These are phyloP conservation scores for Periphyllus acericola DNA, from an alignment of 2,888 invertebrate species.

Conservation along the genomic window DNA sequence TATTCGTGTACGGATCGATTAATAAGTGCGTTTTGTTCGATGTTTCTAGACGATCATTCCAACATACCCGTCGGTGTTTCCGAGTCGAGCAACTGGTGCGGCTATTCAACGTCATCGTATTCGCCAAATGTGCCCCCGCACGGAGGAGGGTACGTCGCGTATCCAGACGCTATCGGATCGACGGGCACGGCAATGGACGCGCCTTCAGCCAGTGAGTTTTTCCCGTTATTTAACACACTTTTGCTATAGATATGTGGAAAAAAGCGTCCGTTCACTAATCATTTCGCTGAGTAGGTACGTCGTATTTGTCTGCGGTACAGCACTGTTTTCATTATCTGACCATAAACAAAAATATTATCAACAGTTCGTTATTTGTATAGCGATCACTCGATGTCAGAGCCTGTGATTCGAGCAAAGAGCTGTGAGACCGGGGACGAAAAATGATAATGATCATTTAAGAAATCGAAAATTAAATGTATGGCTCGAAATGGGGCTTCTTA, in stretches of 20 bases:
- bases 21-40: background rate
- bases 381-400: too few relatives aligned
- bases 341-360: background rate
- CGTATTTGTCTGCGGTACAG: background rate
- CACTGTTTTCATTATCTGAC: background rate
- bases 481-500: too few relatives aligned
- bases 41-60: conserved; percentile 40
- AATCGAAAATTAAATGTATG: too few relatives aligned
- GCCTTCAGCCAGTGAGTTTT: conserved; percentile 28
- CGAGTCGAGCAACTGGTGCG: conserved; percentile 45
- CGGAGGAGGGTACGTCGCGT: conserved; percentile 37
- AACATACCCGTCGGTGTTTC: conserved; percentile 21
- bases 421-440: too few relatives aligned
- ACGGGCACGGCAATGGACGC: conserved; percentile 22
- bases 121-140: conserved; percentile 40
- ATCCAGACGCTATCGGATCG: conserved; percentile 23
- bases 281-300: background rate
- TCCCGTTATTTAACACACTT: background rate
- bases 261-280: background rate
- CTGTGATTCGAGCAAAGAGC: too few relatives aligned
- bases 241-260: background rate
- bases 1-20: background rate
- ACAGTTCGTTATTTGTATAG: background rate
- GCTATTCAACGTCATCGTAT: conserved; percentile 49
- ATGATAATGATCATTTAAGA: too few relatives aligned